Base-by-base conservation (phyloP, 2,797 vertebrate genomes). In the Protonibea diacanthus region DNA sequence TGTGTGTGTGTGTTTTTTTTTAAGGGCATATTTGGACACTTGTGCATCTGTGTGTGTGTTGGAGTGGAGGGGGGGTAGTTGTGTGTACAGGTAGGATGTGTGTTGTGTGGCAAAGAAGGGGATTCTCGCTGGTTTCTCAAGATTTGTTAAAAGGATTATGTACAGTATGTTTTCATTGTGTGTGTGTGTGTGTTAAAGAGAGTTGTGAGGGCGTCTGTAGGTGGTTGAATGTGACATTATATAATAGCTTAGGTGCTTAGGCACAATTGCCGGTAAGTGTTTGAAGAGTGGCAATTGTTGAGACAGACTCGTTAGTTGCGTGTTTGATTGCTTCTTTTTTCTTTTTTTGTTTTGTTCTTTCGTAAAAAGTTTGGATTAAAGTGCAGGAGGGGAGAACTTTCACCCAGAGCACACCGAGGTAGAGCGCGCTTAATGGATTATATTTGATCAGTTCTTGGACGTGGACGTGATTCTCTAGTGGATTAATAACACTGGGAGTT, bases 161-260 rank as follows among this genome's bases (percentile, higher is more conserved):
- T 69, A 74, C 52, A 75, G 58, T 71, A 65, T 82, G 75, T 85
- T 84, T 85, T 82, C 40, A 51, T 12, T 60, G 47, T 71, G 67
- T 65, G 66, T 69, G 68, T 64, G 48, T 70, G 71, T 68, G 73
- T 74, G 73, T 55, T 27, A 44, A 29, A 71, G 64, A 63, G 82
- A 75, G 60, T 55, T 83, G 80, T 82, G 87, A 89, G 80, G 82
- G 86, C 44, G 76, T 86, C 78, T 84, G 89, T 88, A 88, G 88
- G 88, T 91, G 93, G 86, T 23, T 80, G 63, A 66, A 66, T 83
- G 47, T 80, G 74, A 69, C 38, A 52, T 91, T 91, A 91, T 87
- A 55, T 91, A 91, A 91, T 20, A 33, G 78, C 70, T 81, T 17
- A 81, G 75, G 66, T 64, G 57, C 49, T 44, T 27, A 27, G 25